Percentiles rank a stretch among this genome's conserved stretches.
phyloP scores from a whole-genome alignment of 2,113 vertebrate genomes.

The Odocoileus hemionus region DNA sequence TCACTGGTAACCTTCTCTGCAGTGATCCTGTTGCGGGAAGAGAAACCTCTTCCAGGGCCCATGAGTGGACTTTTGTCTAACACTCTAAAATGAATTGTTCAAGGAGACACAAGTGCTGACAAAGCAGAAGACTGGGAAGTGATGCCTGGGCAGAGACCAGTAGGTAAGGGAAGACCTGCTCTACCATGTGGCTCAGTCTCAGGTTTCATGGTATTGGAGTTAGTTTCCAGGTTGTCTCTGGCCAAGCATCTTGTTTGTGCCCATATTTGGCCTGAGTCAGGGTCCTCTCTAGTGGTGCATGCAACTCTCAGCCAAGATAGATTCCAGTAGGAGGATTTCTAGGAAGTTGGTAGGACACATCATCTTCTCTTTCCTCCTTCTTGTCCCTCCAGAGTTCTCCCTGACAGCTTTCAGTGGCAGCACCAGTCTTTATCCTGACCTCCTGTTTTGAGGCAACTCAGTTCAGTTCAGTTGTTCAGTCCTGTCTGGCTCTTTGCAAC shows the following conservation, averaged over 20 bases:
- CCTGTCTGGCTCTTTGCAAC: fast-evolving
- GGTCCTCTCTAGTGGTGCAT: background rate
- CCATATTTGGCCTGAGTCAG: background rate
- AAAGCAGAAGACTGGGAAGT: background rate
- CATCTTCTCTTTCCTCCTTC: background rate
- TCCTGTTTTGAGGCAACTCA: background rate
- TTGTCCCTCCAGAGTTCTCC: background rate
- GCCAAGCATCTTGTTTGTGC: background rate
- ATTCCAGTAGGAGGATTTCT: background rate
- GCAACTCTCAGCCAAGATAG: background rate
- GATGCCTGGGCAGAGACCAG: background rate
- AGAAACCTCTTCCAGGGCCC: background rate
- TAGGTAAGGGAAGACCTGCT: background rate
- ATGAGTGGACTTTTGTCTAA: background rate
- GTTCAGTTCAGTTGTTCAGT: background rate
- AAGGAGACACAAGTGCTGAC: background rate
- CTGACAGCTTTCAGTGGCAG: background rate
- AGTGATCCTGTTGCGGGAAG: background rate
- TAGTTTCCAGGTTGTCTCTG: background rate
- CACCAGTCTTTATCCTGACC: background rate
- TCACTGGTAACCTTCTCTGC: background rate
- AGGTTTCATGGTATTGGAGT: background rate
- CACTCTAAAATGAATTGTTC: background rate
- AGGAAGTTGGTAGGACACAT: background rate
- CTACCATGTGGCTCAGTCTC: background rate